Conservation (phyloP, 2,797 vertebrate species). For the Neosilurus mollespiculum region DNA sequence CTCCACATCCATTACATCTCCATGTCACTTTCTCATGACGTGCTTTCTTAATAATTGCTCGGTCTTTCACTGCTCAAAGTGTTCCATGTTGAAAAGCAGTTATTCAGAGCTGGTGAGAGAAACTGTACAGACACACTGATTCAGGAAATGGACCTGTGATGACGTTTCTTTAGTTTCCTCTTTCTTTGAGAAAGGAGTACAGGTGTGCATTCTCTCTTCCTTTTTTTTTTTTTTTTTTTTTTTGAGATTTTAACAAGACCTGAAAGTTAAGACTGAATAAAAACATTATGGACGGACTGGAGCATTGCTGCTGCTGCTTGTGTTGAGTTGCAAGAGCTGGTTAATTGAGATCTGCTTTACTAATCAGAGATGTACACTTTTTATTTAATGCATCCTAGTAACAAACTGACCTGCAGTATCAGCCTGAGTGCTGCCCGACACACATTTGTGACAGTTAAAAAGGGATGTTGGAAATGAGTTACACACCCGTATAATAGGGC, state of each 20-base stretch:
- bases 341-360: conserved; percentile 50
- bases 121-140: conserved; percentile 56
- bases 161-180: conserved; percentile 53
- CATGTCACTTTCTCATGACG: conserved; percentile 32
- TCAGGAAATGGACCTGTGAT: conserved; percentile 74
- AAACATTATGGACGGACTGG: conserved; percentile 27
- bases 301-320: background rate
- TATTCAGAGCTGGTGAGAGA: conserved; percentile 57
- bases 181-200: conserved; percentile 52
- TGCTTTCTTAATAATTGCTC: conserved; percentile 18
- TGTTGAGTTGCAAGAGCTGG: conserved; percentile 30
- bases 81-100: conserved; percentile 44
- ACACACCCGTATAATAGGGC: background rate
- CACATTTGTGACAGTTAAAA: background rate
- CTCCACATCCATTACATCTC: conserved; percentile 47
- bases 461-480: background rate
- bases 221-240: conserved; percentile 46
- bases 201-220: conserved; percentile 13
- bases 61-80: conserved; percentile 38
- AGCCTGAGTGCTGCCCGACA: background rate
- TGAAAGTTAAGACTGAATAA: conserved; percentile 47
- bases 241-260: conserved; percentile 54
- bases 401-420: conserved; percentile 58
- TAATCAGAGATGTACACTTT: conserved; percentile 57
- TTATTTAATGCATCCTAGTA: conserved; percentile 66